Base-by-base conservation (phyloP, 2,113 vertebrate species). In the Microtus ochrogaster region DNA sequence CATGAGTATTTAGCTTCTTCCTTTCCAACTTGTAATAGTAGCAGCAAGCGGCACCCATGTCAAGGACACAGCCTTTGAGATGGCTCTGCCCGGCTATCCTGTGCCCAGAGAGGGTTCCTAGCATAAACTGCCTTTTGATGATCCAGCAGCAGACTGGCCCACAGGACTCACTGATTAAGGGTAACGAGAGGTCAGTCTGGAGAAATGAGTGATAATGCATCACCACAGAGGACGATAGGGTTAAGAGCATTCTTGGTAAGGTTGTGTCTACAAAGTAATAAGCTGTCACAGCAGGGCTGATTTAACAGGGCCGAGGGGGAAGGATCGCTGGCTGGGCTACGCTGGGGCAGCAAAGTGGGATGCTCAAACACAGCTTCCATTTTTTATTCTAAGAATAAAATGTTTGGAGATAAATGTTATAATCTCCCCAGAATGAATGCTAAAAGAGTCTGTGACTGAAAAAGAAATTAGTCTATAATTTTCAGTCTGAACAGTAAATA, bases 231-330 rank as follows among this genome's bases (percentile, higher is more conserved):
- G 89, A 96, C 66, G 82, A 92, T 85, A 92, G 19, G 96, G 94
- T 95, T 87, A 94, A 97, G 97, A 96, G 81, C 91, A 58, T 90
- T 79, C 89, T 91, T 88, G 85, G 79, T 86, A 74, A 97, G 92
- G 94, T 88, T 97, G 92, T 95, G 52, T 97, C 95, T 95, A 91
- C 96, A 94, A 92, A 70, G 78, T 78, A 93, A 95, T 86, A 94
- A 95, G 36, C 90, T 92, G 92, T 94, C 95, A 82, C n/a, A 63
- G n/a, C 19, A 7, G 44, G 88, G 22, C 28, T 92, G 96, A 97
- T 96, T 95, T 91, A 96, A 63, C 66, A 65, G 76, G 72, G 68
- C 9, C 26, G 9, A 58, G 41, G 19, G 28, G 77, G 58, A 86
- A 39, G 21, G 22, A 2, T 91, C 26, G 6, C 7, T 39, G 55